These are phyloP conservation scores for Leptodactylus fallax DNA, from an alignment of 2,797 vertebrate species.

Conservation along the genomic window DNA sequence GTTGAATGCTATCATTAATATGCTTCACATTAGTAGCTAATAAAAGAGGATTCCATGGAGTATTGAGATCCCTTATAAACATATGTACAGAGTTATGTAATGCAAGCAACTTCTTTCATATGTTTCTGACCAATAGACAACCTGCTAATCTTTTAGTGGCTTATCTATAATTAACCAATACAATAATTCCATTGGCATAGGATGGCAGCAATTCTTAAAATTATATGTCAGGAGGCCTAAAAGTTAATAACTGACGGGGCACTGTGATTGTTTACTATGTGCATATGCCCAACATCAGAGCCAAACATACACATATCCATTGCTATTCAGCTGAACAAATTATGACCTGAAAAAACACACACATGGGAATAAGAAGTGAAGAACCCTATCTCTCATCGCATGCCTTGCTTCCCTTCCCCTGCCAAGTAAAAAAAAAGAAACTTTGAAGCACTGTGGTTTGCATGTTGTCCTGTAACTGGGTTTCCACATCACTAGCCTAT, in stretches of 20 bases:
- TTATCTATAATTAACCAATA: too few species aligned
- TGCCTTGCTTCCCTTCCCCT: constrained; percentile 38
- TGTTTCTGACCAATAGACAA: too few species aligned
- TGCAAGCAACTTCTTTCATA: too few species aligned
- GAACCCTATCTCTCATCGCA: constrained; percentile 18
- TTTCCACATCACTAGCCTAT: constrained; percentile 84
- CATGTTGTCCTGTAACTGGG: constrained; percentile 81
- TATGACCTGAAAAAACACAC: constrained; percentile 53
- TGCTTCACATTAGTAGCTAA: neutral
- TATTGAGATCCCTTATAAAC: too few species aligned
- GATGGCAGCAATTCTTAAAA: neutral
- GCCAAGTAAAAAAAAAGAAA: constrained; percentile 53
- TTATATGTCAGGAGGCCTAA: neutral
- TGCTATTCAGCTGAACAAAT: constrained; percentile 58
- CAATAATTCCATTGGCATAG: neutral
- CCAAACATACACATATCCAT: neutral
- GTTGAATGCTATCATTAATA: neutral
- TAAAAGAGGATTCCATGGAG: neutral
- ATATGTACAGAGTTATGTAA: too few species aligned
- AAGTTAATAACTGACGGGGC: neutral
- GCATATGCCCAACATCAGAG: neutral
- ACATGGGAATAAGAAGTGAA: constrained; percentile 17
- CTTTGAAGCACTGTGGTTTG: constrained; percentile 77
- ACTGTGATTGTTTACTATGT: too few species aligned
- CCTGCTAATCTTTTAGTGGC: too few species aligned